A percentile compares a stretch with the other conserved stretches of the same genome.
Evolutionary conservation across 2,888 invertebrate genomes (phyloP).

Genomic region (Rapana venosa): DNA sequence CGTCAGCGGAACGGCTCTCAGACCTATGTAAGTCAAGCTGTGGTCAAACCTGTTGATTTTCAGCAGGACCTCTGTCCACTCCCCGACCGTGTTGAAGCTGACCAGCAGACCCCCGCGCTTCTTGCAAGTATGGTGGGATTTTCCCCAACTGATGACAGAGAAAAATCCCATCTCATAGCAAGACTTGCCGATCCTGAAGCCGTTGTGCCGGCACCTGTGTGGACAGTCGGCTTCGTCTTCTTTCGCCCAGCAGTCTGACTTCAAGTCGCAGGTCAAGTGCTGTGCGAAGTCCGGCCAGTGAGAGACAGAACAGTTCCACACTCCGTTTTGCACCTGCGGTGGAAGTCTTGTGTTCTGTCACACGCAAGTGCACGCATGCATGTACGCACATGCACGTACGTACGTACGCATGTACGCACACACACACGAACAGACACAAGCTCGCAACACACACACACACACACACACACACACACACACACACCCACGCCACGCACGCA

Average conservation of each 20-base stretch:
- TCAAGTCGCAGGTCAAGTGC: neutral
- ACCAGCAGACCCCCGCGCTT: too few species aligned
- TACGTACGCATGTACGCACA: constrained; percentile 9
- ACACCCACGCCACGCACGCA: constrained; percentile 32
- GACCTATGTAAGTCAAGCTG: too few species aligned
- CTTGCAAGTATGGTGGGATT: too few species aligned
- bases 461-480: constrained; percentile 18
- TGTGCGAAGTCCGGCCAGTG: neutral
- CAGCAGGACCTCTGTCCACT: too few species aligned
- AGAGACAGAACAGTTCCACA: neutral
- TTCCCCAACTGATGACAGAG: too few species aligned
- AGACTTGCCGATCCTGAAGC: too few species aligned
- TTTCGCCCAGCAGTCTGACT: neutral
- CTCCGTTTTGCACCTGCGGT: neutral
- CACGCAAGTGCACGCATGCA: neutral
- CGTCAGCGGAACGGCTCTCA: too few species aligned
- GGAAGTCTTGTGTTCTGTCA: neutral
- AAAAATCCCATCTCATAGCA: too few species aligned
- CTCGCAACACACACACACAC: constrained; percentile 17
- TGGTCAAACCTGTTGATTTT: too few species aligned
- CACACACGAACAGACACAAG: constrained; percentile 12
- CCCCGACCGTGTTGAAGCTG: too few species aligned
- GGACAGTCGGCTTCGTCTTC: neutral
- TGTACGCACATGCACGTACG: neutral
- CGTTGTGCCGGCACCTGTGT: neutral